Conservation (phyloP, 2,888 invertebrate genomes). For the Mesorhabditis sp. region DNA sequence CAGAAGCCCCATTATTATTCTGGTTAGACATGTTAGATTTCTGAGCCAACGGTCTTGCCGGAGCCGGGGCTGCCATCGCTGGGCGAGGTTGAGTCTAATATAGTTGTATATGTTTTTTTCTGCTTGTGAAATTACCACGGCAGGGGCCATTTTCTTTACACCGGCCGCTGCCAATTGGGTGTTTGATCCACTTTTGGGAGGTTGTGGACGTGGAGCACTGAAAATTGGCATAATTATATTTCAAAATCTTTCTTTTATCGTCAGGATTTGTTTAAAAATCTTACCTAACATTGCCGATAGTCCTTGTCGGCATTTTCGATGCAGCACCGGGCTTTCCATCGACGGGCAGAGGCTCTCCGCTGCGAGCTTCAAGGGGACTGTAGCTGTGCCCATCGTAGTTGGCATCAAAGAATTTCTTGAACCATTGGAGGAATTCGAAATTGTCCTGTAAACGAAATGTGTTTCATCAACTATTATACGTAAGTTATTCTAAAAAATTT, state of each 20-base stretch:
- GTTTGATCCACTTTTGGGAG: background rate
- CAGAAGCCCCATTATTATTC: background rate
- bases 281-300: background rate
- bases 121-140: background rate
- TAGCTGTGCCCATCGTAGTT: slow-evolving; percentile 97
- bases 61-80: slow-evolving; percentile 15
- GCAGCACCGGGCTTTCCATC: slow-evolving; percentile 17
- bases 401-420: slow-evolving; percentile 99
- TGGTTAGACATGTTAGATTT: background rate
- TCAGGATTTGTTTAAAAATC: background rate
- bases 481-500: background rate
- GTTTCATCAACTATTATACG: background rate
- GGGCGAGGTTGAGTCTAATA: background rate
- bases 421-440: slow-evolving; percentile 99
- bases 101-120: no score
- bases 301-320: background rate
- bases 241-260: background rate
- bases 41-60: slow-evolving; percentile 19
- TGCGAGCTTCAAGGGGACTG: slow-evolving; percentile 83
- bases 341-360: slow-evolving; percentile 30
- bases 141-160: background rate
- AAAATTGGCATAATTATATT: background rate
- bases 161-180: background rate
- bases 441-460: slow-evolving; percentile 71
- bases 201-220: background rate